A percentile compares a stretch with the other conserved stretches of the same genome.
These are phyloP conservation scores for Linnaemya tessellans DNA, from an alignment of 2,888 invertebrate species.

Conservation along the genomic window DNA sequence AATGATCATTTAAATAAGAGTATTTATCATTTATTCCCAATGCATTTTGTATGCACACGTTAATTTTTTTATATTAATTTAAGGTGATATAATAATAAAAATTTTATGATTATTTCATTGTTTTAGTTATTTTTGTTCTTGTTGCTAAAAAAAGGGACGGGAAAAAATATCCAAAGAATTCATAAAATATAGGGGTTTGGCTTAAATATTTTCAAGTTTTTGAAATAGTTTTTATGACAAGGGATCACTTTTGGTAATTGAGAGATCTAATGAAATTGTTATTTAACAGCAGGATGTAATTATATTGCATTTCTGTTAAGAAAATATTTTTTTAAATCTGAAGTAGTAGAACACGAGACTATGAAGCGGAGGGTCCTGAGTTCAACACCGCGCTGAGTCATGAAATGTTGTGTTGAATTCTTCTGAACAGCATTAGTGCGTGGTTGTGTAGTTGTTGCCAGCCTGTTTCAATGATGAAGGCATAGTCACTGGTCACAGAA, in stretches of 20 bases:
- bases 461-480: too few species aligned
- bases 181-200: slow-evolving; percentile 11
- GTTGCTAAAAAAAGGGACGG: neutral
- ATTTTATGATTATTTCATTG: neutral
- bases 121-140: neutral
- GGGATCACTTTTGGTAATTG: neutral
- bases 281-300: neutral
- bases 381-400: too few species aligned
- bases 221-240: neutral
- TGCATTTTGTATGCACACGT: neutral
- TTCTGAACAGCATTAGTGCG: too few species aligned
- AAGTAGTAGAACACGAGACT: too few species aligned
- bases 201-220: neutral
- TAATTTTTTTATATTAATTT: neutral
- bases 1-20: slow-evolving; percentile 39
- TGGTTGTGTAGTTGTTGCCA: too few species aligned
- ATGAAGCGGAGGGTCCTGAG: too few species aligned
- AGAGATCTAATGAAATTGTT: neutral
- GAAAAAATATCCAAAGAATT: slow-evolving; percentile 37
- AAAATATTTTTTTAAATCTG: too few species aligned
- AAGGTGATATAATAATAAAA: neutral
- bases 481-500: too few species aligned
- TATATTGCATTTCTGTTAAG: too few species aligned
- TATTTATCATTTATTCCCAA: neutral
- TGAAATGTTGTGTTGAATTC: too few species aligned